Conservation (phyloP, 2,113 vertebrate species). For the Entomyzon cyanotis region DNA sequence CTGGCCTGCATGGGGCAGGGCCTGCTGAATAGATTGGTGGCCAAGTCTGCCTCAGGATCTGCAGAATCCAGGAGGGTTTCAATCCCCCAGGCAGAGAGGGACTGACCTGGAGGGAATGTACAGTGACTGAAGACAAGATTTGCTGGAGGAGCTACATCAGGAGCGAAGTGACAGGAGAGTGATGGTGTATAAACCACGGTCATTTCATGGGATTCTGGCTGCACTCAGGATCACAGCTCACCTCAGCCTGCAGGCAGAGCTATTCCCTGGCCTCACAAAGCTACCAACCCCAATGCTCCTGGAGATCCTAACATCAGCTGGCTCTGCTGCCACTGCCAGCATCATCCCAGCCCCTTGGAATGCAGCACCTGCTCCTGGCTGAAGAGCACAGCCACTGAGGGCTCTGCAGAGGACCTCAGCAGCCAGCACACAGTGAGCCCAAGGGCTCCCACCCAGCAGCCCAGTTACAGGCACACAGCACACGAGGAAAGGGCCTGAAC, state of each 20-base stretch:
- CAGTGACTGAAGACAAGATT: neutral
- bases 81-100: neutral
- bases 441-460: neutral
- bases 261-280: neutral
- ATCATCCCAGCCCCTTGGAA: neutral
- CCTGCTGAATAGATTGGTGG: neutral
- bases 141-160: neutral
- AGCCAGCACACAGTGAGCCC: neutral
- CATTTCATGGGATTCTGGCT: neutral
- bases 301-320: accelerated
- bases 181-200: neutral
- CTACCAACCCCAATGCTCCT: neutral
- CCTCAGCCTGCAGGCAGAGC: neutral
- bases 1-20: neutral
- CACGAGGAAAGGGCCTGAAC: neutral
- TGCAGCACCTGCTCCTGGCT: neutral
- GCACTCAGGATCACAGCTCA: neutral
- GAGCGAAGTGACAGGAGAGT: neutral
- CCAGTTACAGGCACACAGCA: neutral
- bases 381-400: neutral
- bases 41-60: neutral
- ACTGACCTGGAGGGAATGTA: neutral
- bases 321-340: neutral
- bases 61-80: neutral
- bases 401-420: neutral